These are phyloP conservation scores for Poliocrania exsul DNA, from an alignment of 2,797 vertebrate genomes.

Conservation along the genomic window DNA sequence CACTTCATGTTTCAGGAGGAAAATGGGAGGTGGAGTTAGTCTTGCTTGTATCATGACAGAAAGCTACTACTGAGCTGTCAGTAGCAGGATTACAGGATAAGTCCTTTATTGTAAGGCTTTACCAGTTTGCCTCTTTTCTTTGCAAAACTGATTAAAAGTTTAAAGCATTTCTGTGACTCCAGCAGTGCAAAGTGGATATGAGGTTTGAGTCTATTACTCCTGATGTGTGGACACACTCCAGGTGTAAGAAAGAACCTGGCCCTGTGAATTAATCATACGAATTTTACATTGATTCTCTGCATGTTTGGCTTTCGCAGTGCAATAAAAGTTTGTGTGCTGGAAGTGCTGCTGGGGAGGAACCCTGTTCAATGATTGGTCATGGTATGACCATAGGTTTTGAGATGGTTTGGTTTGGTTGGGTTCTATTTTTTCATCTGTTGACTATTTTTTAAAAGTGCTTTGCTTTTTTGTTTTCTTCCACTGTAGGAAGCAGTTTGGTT, in stretches of 20 bases:
- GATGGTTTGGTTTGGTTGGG: neutral
- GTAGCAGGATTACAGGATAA: neutral
- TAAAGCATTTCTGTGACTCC: neutral
- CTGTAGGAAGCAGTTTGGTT: conserved; percentile 98
- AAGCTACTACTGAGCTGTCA: neutral
- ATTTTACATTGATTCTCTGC: neutral
- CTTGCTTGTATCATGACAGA: neutral
- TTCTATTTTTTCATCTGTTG: neutral
- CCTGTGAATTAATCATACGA: neutral
- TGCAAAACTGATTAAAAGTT: neutral
- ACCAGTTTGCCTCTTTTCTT: neutral
- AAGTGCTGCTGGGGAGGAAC: neutral
- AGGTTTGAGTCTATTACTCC: neutral
- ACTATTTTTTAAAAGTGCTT: neutral
- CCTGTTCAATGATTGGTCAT: neutral
- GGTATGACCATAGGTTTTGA: neutral
- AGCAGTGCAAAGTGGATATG: neutral
- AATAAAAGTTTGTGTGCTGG: neutral
- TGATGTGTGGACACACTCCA: neutral
- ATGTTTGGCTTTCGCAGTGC: neutral
- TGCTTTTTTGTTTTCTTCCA: conserved; percentile 48
- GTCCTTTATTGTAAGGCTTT: neutral
- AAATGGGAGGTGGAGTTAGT: neutral
- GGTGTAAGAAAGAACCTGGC: neutral
- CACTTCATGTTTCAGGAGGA: neutral